Evolutionary conservation across 2,113 vertebrate species (phyloP).

Genomic region (Apaloderma vittatum): DNA sequence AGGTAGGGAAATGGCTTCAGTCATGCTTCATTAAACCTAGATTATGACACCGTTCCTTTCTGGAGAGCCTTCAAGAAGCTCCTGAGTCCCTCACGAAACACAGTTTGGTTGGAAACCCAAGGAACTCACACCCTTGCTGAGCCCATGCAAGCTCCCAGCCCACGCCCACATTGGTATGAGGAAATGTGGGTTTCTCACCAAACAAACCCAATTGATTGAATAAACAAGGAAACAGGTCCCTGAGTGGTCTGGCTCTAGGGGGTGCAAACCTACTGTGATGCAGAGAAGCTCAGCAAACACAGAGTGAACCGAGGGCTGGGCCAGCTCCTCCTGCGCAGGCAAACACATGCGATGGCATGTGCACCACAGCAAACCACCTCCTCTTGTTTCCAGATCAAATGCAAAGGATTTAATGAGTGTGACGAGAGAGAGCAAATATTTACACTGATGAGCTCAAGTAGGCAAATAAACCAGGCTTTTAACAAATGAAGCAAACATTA

Average conservation of each 20-base stretch:
- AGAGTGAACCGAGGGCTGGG: rapidly evolving
- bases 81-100: background rate
- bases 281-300: background rate
- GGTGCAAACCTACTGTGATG: background rate
- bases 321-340: background rate
- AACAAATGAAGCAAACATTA: background rate
- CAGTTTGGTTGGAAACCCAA: background rate
- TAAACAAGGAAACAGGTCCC: background rate
- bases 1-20: background rate
- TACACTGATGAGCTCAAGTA: slow-evolving; percentile 35
- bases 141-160: rapidly evolving
- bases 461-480: slow-evolving; percentile 44
- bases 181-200: background rate
- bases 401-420: background rate
- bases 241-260: rapidly evolving
- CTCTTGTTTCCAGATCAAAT: background rate
- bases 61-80: background rate
- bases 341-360: background rate
- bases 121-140: rapidly evolving
- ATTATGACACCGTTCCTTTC: background rate
- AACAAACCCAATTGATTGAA: background rate
- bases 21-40: background rate
- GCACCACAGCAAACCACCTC: background rate
- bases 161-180: rapidly evolving
- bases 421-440: slow-evolving; percentile 42